Conservation (phyloP, 2,113 vertebrate species). For the Campylomormyrus numenius region DNA sequence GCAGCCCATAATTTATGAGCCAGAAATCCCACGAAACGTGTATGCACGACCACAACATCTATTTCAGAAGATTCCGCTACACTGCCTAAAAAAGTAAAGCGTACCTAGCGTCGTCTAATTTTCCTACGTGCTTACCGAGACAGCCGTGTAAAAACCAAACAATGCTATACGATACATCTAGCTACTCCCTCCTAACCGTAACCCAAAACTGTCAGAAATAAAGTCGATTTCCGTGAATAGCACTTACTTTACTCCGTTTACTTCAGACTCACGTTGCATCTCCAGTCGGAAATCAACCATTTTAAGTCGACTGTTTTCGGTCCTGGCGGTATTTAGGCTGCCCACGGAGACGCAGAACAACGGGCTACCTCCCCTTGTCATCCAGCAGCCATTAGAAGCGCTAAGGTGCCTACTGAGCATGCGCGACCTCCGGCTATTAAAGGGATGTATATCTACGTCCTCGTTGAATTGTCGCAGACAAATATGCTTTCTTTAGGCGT, state of each 20-base stretch:
- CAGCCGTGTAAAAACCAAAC: background rate
- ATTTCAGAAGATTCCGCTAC: background rate
- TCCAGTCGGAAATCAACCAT: conserved; percentile 56
- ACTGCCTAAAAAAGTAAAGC: background rate
- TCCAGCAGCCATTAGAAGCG: conserved; percentile 53
- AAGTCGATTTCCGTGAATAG: conserved; percentile 44
- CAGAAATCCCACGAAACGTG: background rate
- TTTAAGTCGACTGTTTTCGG: conserved; percentile 53
- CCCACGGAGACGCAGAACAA: conserved; percentile 47
- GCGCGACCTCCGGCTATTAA: conserved; percentile 25
- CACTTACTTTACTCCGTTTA: conserved; percentile 43
- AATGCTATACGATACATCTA: background rate
- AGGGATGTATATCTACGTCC: background rate
- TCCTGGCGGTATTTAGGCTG: conserved; percentile 29
- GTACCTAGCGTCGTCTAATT: background rate
- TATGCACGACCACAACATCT: background rate
- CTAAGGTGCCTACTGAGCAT: conserved; percentile 39
- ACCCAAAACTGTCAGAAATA: conserved; percentile 6
- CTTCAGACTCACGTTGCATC: conserved; percentile 41
- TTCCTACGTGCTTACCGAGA: background rate
- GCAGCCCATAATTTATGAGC: background rate
- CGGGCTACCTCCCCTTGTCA: conserved; percentile 41
- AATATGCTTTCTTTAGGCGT: background rate
- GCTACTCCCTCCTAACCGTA: conserved; percentile 15
- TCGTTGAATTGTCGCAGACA: background rate